Conservation (phyloP, 2,888 invertebrate genomes). For the Chelonus formosanus region DNA sequence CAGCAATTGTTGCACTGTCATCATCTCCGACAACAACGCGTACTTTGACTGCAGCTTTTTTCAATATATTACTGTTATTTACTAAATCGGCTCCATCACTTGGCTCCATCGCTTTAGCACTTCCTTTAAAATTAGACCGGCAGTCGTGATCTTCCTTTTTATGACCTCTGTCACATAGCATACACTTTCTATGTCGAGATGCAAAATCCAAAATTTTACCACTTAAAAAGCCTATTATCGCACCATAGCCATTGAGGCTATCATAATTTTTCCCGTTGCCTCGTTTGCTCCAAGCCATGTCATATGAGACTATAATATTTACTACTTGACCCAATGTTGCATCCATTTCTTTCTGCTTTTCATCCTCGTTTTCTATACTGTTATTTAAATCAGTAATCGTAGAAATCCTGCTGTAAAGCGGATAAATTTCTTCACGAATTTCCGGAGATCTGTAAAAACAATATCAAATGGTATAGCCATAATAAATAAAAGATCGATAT, state of each 20-base stretch:
- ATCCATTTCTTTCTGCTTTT: too few species aligned
- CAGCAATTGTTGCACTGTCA: too few species aligned
- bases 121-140: constrained; percentile 44
- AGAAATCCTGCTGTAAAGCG: too few species aligned
- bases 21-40: too few species aligned
- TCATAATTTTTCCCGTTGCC: constrained; percentile 32
- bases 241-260: constrained; percentile 35
- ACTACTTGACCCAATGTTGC: constrained; percentile 8
- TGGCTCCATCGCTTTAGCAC: constrained; percentile 50
- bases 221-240: constrained; percentile 28
- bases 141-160: constrained; percentile 44
- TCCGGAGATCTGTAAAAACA: too few species aligned
- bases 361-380: too few species aligned
- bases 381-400: too few species aligned
- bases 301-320: constrained; percentile 21
- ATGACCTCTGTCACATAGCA: constrained; percentile 35
- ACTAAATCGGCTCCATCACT: constrained; percentile 40
- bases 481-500: too few species aligned
- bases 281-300: not conserved
- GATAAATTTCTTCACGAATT: too few species aligned
- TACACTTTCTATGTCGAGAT: constrained; percentile 24
- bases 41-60: too few species aligned
- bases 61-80: constrained; percentile 39
- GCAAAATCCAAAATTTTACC: constrained; percentile 27
- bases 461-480: too few species aligned